A percentile compares a stretch with the other conserved stretches of the same genome.
These are phyloP conservation scores for Indicator indicator DNA, from an alignment of 2,113 vertebrate genomes.

Conservation along the genomic window DNA sequence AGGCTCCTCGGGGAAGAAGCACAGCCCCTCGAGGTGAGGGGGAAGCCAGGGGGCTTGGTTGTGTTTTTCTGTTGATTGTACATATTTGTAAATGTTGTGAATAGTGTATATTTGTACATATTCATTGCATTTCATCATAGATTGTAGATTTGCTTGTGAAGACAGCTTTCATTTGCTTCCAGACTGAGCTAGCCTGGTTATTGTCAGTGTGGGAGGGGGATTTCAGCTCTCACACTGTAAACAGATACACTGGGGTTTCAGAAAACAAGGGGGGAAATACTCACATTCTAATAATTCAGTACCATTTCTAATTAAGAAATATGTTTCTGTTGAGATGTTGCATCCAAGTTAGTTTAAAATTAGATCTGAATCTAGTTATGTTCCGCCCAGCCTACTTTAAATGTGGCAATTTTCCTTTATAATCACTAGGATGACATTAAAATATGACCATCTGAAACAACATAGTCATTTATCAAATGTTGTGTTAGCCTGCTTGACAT, in stretches of 20 bases:
- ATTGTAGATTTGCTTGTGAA: too few relatives aligned
- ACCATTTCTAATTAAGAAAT: not conserved
- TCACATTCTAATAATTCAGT: not conserved
- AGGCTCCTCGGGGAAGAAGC: too few relatives aligned
- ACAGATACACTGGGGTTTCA: not conserved
- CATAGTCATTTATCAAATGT: conserved; percentile 55
- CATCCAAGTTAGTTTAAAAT: conserved; percentile 4
- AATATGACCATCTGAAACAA: conserved; percentile 44
- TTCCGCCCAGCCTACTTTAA: conserved; percentile 6
- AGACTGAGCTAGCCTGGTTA: too few relatives aligned
- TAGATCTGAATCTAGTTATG: not conserved
- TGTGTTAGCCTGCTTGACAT: conserved; percentile 14
- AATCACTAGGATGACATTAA: conserved; percentile 61
- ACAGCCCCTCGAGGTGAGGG: too few relatives aligned
- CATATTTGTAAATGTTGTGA: too few relatives aligned
- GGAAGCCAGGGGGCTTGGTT: too few relatives aligned
- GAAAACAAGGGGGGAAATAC: not conserved
- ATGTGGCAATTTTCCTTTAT: conserved; percentile 44
- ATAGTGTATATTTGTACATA: too few relatives aligned
- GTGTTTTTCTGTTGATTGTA: too few relatives aligned
- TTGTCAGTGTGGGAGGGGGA: too few relatives aligned
- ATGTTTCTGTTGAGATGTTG: not conserved
- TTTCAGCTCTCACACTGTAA: too few relatives aligned
- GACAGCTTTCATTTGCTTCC: too few relatives aligned
- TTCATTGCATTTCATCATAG: too few relatives aligned